Evolutionary conservation across 2,888 invertebrate genomes (phyloP), one percentile per base, ranked within the genome.

Genomic region (Calameuta idolon): DNA sequence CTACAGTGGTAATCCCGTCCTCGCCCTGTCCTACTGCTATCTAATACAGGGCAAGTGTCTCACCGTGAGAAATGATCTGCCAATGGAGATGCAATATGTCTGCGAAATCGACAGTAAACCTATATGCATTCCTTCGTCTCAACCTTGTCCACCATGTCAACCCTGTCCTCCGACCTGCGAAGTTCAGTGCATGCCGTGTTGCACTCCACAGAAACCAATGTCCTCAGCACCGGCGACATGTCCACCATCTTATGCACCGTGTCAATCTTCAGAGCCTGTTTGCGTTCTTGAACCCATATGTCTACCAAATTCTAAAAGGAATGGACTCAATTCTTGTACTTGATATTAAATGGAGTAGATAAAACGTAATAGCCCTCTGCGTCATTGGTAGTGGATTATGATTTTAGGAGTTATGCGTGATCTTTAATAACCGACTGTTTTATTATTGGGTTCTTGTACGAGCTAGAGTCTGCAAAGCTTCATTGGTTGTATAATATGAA

Each of bases 1-100:
- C 2, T 92, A 94, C 76, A 95, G 95, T 34, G 97, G 95, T 75
- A 94, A 96, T 81, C 97, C 97, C 31, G 92, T 97, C 84, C 92
- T 96, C 74, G 95, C 96, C 3, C 91, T 97, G 83, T 94, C 95
- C 73, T 94, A 94, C 81, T 91, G 92, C 75, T 93, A 93, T 86
- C 89, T 93, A 74, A 89, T 92, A 76, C 89, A 90, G 80, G 89
- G 89, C 78, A 90, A 90, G 77, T 90, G 89, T 75, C 85, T 90
- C 40, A 87, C 89, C 12, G 83, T 89, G 33, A 83, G 85, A 76
- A 88, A 87, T 80, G 87, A 89, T 73, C 77, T 85, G 69, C 87
- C 89, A 11, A 85, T 82, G 80, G 89, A 88, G 79, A 86, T 87
- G 89, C 89, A 87, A 75, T 89, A 89, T 81, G 87, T 86, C 31